phyloP scores from a whole-genome alignment of 2,888 invertebrate genomes.

The Belgica antarctica region DNA sequence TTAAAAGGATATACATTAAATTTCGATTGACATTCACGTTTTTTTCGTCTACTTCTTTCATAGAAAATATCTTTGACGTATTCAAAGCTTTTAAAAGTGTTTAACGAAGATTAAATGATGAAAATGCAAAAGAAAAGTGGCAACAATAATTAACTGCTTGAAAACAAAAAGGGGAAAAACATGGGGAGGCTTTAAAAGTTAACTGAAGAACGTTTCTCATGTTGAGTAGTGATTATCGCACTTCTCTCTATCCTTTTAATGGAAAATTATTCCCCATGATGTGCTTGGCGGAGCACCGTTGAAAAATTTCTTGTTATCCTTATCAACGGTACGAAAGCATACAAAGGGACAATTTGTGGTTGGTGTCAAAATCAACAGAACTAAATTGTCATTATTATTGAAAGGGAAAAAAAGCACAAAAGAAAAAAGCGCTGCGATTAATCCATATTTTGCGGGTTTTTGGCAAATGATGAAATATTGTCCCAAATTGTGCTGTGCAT shows the following conservation, averaged over 20 bases:
- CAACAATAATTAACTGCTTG: constrained; percentile 12
- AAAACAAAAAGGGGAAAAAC: neutral
- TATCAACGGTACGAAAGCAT: neutral
- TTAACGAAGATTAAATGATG: constrained; percentile 12
- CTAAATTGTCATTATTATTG: no score
- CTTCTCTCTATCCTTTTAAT: neutral
- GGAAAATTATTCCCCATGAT: neutral
- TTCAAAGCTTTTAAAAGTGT: constrained; percentile 13
- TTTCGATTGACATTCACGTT: constrained; percentile 1
- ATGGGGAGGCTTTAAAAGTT: neutral
- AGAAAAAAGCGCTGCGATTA: constrained; percentile 18
- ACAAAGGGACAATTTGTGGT: neutral
- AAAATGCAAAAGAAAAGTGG: neutral
- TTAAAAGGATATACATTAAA: constrained; percentile 12
- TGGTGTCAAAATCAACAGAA: no score
- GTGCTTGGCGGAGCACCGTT: neutral
- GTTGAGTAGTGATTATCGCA: neutral
- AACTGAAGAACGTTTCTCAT: constrained; percentile 16
- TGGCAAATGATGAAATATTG: constrained; percentile 24
- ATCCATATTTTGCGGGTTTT: no score
- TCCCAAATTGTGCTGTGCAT: constrained; percentile 32
- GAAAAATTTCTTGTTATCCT: no score
- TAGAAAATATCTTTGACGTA: neutral
- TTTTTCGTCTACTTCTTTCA: constrained; percentile 5
- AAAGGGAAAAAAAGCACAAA: neutral